phyloP scores from a whole-genome alignment of 2,888 invertebrate genomes.

The Autographa gamma region DNA sequence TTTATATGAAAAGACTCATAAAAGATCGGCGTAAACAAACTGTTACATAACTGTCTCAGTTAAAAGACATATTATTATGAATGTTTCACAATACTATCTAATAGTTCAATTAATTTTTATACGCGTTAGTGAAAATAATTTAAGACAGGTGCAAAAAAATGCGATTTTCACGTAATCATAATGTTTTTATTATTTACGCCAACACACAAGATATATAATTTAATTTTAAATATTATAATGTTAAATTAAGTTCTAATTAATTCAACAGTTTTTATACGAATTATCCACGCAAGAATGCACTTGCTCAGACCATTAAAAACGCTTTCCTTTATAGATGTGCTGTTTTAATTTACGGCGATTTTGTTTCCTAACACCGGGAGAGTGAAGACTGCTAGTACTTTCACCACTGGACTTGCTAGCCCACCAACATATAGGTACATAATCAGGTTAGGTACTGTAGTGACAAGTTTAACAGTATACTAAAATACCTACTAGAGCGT shows the following conservation, averaged over 20 bases:
- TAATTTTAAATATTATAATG: neutral
- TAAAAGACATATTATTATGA: neutral
- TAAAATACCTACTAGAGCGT: neutral
- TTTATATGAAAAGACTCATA: too few species aligned
- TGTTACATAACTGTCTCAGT: neutral
- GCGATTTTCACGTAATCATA: neutral
- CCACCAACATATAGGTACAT: neutral
- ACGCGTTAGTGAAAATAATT: too few species aligned
- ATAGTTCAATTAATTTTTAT: too few species aligned
- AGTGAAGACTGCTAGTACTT: neutral
- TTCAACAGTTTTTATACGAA: neutral
- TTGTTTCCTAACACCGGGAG: neutral
- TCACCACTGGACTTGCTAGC: slow-evolving; percentile 6
- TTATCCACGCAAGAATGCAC: neutral
- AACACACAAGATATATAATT: neutral
- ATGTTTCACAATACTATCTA: neutral
- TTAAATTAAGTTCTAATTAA: neutral
- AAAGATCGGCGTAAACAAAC: too few species aligned
- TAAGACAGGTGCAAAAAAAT: too few species aligned
- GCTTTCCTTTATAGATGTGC: neutral
- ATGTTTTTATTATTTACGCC: neutral
- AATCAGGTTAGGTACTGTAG: neutral
- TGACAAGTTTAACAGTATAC: neutral
- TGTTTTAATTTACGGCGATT: neutral
- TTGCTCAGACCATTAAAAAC: neutral